phyloP scores from a whole-genome alignment of 2,888 invertebrate genomes.

The Clostera curtula region DNA sequence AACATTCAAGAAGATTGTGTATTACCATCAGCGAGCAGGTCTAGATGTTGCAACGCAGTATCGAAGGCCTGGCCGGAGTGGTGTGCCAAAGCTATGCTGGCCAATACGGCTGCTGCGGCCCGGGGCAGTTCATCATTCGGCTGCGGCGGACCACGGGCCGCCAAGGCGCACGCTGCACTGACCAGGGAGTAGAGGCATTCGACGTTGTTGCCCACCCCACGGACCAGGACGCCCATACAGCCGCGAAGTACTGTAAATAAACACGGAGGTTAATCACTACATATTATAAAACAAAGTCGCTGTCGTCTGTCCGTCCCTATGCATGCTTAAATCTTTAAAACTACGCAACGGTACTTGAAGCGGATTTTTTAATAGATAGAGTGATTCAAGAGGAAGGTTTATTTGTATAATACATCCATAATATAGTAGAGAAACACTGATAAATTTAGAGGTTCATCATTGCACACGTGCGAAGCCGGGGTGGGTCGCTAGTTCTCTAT shows the following conservation, averaged over 20 bases:
- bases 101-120: constrained; percentile 79
- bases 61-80: constrained; percentile 74
- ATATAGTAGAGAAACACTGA: too few species aligned
- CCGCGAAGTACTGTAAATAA: constrained; percentile 40
- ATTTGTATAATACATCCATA: too few species aligned
- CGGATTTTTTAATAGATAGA: too few species aligned
- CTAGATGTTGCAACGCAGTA: constrained; percentile 71
- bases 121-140: constrained; percentile 84
- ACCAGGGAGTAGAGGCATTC: constrained; percentile 76
- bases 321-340: too few species aligned
- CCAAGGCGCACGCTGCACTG: constrained; percentile 81
- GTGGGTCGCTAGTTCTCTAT: too few species aligned
- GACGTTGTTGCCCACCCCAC: constrained; percentile 53
- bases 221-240: constrained; percentile 53
- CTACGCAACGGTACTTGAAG: too few species aligned
- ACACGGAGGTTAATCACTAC: too few species aligned
- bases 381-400: too few species aligned
- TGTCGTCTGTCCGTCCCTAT: too few species aligned
- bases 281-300: too few species aligned
- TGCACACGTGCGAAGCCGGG: too few species aligned
- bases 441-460: too few species aligned
- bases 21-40: constrained; percentile 32
- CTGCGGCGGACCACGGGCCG: constrained; percentile 78
- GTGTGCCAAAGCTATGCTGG: constrained; percentile 79
- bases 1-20: not conserved